Base-by-base conservation (phyloP, 2,797 vertebrate genomes). In the Neosilurus hyrtlii region DNA sequence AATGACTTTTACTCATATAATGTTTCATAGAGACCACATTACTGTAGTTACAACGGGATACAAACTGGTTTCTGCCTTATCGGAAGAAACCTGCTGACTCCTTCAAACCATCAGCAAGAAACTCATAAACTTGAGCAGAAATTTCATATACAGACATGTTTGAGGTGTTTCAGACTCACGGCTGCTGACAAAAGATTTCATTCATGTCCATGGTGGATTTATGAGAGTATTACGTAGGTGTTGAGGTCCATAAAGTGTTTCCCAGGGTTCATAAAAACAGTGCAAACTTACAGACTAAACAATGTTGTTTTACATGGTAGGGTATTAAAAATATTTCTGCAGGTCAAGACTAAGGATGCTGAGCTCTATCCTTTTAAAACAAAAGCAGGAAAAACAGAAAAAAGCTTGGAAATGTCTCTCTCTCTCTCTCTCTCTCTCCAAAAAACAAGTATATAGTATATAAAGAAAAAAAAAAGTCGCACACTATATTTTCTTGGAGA, bases 1-100 rank as follows among this genome's bases (percentile, higher is more conserved):
- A 57, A 30, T 24, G 56, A 20, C 15, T 20, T 74, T 74, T n/a
- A n/a, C n/a, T n/a, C n/a, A n/a, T n/a, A n/a, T n/a, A n/a, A n/a
- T n/a, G n/a, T n/a, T n/a, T n/a, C 51, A 65, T n/a, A 57, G n/a
- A 78, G 56, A 24, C 68, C 82, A 26, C 67, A 79, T 61, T 52
- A 73, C 18, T 73, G 70, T 43, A 56, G 18, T 65, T 26, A 49
- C 22, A 43, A 6, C 14, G 24, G 9, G 61, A 1, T 35, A 30
- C 14, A 5, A 54, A 54, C 71, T 73, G 51, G 8, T 71, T n/a
- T 15, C 4, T 73, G 71, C 3, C 71, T 30, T 26, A 26, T 54
- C 26, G 30, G 56, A 56, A 30, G 26, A 51, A 51, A 70, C 49
- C 37, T 0, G 20, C 43, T 16, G 43, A 1, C 22, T n/a, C 70